Evolutionary conservation across 2,797 vertebrate genomes (phyloP), one percentile per base, ranked within the genome.

Genomic region (Fistularia tabacaria): DNA sequence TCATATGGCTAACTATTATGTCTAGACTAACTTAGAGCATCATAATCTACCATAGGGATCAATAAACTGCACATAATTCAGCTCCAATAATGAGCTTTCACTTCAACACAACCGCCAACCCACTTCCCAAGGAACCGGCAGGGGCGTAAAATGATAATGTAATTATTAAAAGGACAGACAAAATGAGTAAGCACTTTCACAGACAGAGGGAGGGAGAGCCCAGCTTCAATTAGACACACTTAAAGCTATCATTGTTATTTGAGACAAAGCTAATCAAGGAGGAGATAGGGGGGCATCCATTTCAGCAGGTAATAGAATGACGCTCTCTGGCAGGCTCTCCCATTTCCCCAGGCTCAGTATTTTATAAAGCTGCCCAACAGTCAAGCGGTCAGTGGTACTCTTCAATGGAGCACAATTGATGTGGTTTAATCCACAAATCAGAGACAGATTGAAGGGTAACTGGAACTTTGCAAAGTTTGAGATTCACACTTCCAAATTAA

Each of bases 11-110:
- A 98, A 98, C 97, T 95, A 95, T 96, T 97, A 95, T 97, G 96
- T 99, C 96, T 98, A 96, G 95, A 98, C 94, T 90, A 96, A 98
- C 94, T 96, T 94, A 93, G 93, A 96, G 92, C 93, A 85, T 93
- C 93, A 93, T 97, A 96, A 98, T 98, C 95, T 94, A 96, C 96
- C 95, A 94, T 91, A 90, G 96, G 97, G 96, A 99, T 98, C 96
- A 98, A 98, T 99, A 99, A 98, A 98, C 91, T 93, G 93, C 93
- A 95, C 94, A 96, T 98, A 98, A 98, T 98, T 98, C 95, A 96
- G 93, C 93, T 91, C 93, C 93, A 97, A 97, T 99, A 97, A 99
- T 98, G 96, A 98, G 96, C 94, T 97, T 97, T 98, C 94, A 95
- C 94, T 98, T 95, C 93, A 94, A 93, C 92, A 93, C 94, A 95